Conservation (phyloP, 2,888 invertebrate genomes). For the Eledone cirrhosa region DNA sequence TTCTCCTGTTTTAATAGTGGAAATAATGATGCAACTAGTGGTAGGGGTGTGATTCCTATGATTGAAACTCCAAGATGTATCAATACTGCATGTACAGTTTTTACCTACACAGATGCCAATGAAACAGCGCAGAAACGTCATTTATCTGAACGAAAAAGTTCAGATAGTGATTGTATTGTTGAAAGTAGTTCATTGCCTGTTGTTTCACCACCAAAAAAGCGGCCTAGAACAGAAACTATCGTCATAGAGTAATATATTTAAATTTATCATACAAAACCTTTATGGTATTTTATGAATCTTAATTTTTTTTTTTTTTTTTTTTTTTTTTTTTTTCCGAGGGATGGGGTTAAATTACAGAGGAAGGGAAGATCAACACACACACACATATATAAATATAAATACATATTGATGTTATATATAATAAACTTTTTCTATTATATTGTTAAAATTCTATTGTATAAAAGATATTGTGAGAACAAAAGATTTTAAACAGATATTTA, state of each 20-base stretch:
- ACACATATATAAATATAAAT: no score
- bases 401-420: neutral
- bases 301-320: constrained; percentile 12
- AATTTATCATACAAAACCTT: no score
- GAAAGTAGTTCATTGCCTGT: constrained; percentile 22
- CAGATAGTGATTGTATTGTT: constrained; percentile 34
- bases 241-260: constrained; percentile 33
- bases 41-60: neutral
- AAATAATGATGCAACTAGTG: neutral
- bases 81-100: neutral
- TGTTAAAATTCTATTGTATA: neutral
- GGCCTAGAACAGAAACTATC: constrained; percentile 36
- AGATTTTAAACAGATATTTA: constrained; percentile 27
- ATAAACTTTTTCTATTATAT: constrained; percentile 12
- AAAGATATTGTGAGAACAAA: neutral
- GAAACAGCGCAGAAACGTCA: neutral
- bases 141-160: constrained; percentile 21
- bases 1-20: neutral
- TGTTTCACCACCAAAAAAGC: constrained; percentile 28
- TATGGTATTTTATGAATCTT: neutral
- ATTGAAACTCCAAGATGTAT: constrained; percentile 17
- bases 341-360: neutral
- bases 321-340: neutral
- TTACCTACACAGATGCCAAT: constrained; percentile 5
- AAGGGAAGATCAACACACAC: no score